Percentiles rank a stretch among this genome's conserved stretches.
Conservation (phyloP, 2,113 vertebrate genomes). For the Hyla sarda region DNA sequence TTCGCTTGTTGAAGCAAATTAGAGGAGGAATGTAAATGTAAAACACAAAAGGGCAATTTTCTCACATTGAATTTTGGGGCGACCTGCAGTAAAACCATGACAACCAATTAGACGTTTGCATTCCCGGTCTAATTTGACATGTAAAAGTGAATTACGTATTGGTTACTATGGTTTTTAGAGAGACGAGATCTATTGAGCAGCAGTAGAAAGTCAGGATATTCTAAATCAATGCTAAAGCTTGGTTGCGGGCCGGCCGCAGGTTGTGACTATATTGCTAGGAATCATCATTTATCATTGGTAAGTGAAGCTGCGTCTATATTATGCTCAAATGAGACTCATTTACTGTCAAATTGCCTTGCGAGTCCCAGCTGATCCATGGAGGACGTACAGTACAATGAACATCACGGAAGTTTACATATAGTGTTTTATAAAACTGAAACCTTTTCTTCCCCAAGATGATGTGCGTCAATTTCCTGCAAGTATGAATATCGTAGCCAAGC, state of each 20-base stretch:
- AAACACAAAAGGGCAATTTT: not conserved
- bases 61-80: not conserved
- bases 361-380: no score
- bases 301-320: not conserved
- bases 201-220: not conserved
- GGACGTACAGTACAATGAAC: no score
- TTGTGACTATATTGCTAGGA: not conserved
- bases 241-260: not conserved
- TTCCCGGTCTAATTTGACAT: not conserved
- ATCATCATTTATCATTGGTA: not conserved
- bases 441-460: not conserved
- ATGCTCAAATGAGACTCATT: no score
- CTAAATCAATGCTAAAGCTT: not conserved
- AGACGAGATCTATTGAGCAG: not conserved
- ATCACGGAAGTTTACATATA: no score
- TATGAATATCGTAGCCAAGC: not conserved
- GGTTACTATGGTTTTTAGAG: slow-evolving; percentile 3
- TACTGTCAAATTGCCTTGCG: no score
- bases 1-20: not conserved
- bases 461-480: not conserved
- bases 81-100: slow-evolving; percentile 3
- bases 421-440: not conserved
- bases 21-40: slow-evolving; percentile 1
- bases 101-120: slow-evolving; percentile 17
- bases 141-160: not conserved